Conservation (phyloP, 2,113 vertebrate genomes). For the Laticauda laticaudata region DNA sequence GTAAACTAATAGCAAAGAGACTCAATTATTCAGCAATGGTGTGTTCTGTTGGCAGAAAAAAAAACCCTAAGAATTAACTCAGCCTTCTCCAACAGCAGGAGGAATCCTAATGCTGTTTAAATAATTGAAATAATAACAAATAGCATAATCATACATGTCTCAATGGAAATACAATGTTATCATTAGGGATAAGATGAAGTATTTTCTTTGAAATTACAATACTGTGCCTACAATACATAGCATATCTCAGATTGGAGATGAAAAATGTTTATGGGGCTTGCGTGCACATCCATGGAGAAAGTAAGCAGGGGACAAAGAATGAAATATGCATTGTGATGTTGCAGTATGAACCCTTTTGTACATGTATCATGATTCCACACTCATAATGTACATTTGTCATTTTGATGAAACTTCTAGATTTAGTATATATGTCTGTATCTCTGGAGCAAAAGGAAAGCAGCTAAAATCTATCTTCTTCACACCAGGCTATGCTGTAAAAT, state of each 20-base stretch:
- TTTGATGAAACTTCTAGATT: background rate
- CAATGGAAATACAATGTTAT: background rate
- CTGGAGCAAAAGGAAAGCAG: background rate
- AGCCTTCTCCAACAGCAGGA: background rate
- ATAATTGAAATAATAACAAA: background rate
- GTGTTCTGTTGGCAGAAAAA: constrained; percentile 12
- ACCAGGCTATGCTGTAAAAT: background rate
- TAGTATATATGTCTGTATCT: background rate
- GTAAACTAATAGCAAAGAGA: constrained; percentile 5
- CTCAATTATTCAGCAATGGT: constrained; percentile 9
- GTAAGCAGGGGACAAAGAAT: background rate
- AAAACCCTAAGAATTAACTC: constrained; percentile 32
- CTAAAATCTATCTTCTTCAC: background rate
- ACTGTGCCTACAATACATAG: background rate
- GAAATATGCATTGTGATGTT: background rate
- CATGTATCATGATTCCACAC: background rate
- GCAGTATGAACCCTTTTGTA: background rate
- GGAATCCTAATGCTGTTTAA: background rate
- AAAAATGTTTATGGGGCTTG: background rate
- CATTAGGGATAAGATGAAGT: background rate
- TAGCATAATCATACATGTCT: background rate
- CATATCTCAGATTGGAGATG: background rate
- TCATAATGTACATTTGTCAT: background rate
- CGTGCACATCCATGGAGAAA: background rate
- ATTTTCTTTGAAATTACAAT: background rate